Percentiles rank a stretch among this genome's conserved stretches.
Evolutionary conservation across 2,797 vertebrate genomes (phyloP).

Genomic region (Delichon dasypus): DNA sequence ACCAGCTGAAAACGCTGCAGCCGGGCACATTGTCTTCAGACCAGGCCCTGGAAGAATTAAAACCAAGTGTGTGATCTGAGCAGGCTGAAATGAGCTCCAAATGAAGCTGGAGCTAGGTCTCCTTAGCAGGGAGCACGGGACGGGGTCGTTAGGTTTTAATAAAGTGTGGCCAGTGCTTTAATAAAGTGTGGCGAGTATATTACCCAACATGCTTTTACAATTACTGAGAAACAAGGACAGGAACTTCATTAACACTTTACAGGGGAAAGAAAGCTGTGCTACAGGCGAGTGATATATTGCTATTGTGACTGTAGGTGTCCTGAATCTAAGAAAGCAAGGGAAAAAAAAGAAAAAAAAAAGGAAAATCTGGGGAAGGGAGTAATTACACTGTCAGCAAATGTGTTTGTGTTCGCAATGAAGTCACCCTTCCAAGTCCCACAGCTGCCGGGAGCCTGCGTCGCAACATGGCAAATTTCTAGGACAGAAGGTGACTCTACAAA

Average conservation of each 20-base stretch:
- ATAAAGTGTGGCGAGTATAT: constrained; percentile 65
- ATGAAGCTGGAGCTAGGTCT: background rate
- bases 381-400: constrained; percentile 59
- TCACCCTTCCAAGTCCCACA: background rate
- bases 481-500: constrained; percentile 54
- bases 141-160: constrained; percentile 49
- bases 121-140: constrained; percentile 27
- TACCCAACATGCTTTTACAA: constrained; percentile 61
- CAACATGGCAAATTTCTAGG: constrained; percentile 1
- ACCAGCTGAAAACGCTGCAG: background rate
- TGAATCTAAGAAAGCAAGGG: constrained; percentile 36
- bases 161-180: constrained; percentile 61
- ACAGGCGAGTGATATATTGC: constrained; percentile 48
- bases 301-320: constrained; percentile 61
- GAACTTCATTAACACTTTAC: constrained; percentile 71
- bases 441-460: background rate
- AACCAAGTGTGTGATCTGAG: constrained; percentile 59
- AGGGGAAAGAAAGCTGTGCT: constrained; percentile 56
- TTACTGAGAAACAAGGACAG: constrained; percentile 58
- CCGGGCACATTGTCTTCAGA: background rate
- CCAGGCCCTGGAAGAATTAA: constrained; percentile 37
- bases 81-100: background rate
- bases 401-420: background rate
- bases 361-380: constrained; percentile 21
- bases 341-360: background rate